These are phyloP conservation scores for Tetramorium alpestre DNA, from an alignment of 1,140 invertebrate genomes.

Conservation along the genomic window DNA sequence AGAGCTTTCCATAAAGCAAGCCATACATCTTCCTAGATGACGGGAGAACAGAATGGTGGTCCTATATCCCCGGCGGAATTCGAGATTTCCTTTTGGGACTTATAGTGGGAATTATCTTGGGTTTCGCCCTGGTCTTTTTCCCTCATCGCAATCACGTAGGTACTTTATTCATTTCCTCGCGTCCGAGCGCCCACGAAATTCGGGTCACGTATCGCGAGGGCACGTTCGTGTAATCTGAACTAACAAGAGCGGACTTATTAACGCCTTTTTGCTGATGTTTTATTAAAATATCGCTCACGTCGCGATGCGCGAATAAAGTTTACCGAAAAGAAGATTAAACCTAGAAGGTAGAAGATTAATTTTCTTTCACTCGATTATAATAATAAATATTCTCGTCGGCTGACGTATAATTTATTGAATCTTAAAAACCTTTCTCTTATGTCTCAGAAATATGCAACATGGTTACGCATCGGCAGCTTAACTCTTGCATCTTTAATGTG, in stretches of 20 bases:
- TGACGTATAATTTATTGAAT: not conserved
- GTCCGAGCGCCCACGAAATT: slow-evolving; percentile 25
- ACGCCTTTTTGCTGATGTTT: slow-evolving; percentile 25
- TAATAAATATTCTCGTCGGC: not conserved
- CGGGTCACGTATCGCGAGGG: slow-evolving; percentile 50
- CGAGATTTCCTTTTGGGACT: slow-evolving; percentile 79
- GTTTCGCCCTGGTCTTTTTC: slow-evolving; percentile 79
- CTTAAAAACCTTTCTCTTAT: not conserved
- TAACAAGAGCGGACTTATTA: slow-evolving; percentile 53
- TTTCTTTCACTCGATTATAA: not conserved
- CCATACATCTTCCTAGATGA: slow-evolving; percentile 61
- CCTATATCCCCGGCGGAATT: slow-evolving; percentile 76
- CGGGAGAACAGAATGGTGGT: slow-evolving; percentile 75
- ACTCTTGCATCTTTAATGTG: slow-evolving; percentile 78
- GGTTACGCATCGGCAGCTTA: slow-evolving; percentile 75
- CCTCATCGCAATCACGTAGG: slow-evolving; percentile 82
- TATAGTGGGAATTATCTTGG: slow-evolving; percentile 73
- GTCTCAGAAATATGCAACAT: slow-evolving; percentile 75
- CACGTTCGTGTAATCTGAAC: slow-evolving; percentile 54
- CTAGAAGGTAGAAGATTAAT: not conserved
- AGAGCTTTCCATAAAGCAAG: slow-evolving; percentile 44
- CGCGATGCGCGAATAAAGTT: not conserved
- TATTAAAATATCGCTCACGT: slow-evolving; percentile 42
- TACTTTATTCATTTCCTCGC: slow-evolving; percentile 54
- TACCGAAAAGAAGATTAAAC: not conserved